phyloP scores from a whole-genome alignment of 2,888 invertebrate genomes.

The Temnothorax rugatulus region DNA sequence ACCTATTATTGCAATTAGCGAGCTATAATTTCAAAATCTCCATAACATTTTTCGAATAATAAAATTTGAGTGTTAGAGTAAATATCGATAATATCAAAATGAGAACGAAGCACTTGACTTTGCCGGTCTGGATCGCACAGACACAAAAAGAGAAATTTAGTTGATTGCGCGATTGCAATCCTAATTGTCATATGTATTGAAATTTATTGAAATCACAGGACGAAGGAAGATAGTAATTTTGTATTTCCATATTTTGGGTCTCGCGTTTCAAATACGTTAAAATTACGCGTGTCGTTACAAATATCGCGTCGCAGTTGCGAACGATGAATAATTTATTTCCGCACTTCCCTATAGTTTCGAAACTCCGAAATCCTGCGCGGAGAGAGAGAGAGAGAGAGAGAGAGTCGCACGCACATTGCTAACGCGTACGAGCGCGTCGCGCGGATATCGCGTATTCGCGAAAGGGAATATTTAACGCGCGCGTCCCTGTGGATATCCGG shows the following conservation, averaged over 20 bases:
- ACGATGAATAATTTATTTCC: constrained; percentile 44
- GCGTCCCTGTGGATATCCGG: neutral
- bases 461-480: constrained; percentile 28
- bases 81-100: neutral
- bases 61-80: neutral
- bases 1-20: neutral
- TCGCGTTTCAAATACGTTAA: too few relatives aligned
- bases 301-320: constrained; percentile 15
- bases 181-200: neutral
- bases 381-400: too few relatives aligned
- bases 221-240: neutral
- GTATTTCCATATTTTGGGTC: neutral
- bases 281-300: neutral
- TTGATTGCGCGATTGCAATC: neutral
- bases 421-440: neutral
- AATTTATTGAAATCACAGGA: neutral
- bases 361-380: neutral
- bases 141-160: too few relatives aligned
- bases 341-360: neutral
- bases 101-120: neutral
- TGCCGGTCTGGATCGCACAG: neutral
- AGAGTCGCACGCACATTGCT: neutral
- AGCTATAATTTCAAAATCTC: neutral
- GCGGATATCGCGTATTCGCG: constrained; percentile 5
- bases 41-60: neutral